Evolutionary conservation across 2,888 invertebrate genomes (phyloP).

Genomic region (Cheiracanthium punctorium): DNA sequence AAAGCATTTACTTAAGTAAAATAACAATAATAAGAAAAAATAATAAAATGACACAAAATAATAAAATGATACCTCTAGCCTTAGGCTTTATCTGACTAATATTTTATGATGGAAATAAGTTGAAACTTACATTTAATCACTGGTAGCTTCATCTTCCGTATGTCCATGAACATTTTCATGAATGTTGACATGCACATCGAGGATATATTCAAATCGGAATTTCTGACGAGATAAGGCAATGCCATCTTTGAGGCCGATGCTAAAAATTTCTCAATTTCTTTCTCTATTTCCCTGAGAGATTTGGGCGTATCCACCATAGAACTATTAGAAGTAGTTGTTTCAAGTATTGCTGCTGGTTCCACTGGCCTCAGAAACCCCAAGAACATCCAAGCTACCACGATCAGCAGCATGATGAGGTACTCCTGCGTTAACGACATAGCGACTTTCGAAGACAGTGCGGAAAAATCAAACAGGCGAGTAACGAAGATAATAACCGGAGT

Average conservation of each 20-base stretch:
- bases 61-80: no score
- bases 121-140: slow-evolving; percentile 47
- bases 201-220: slow-evolving; percentile 52
- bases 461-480: background rate
- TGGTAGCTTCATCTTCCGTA: slow-evolving; percentile 53
- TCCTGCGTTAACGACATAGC: slow-evolving; percentile 46
- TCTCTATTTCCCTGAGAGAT: slow-evolving; percentile 46
- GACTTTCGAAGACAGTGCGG: no score
- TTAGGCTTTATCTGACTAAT: no score
- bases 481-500: no score
- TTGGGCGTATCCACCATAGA: slow-evolving; percentile 1
- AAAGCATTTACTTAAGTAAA: no score
- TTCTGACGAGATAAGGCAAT: slow-evolving; percentile 48
- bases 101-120: no score
- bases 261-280: slow-evolving; percentile 34
- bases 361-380: slow-evolving; percentile 24
- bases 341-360: slow-evolving; percentile 23
- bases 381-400: slow-evolving; percentile 27
- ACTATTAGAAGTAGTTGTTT: background rate
- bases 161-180: slow-evolving; percentile 47
- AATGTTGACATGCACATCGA: slow-evolving; percentile 46
- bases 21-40: no score
- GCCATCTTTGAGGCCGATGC: slow-evolving; percentile 37
- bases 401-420: slow-evolving; percentile 28
- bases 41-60: no score